Percentiles rank a stretch among this genome's conserved stretches.
Conservation (phyloP, 2,113 vertebrate genomes). For the Podarcis muralis region DNA sequence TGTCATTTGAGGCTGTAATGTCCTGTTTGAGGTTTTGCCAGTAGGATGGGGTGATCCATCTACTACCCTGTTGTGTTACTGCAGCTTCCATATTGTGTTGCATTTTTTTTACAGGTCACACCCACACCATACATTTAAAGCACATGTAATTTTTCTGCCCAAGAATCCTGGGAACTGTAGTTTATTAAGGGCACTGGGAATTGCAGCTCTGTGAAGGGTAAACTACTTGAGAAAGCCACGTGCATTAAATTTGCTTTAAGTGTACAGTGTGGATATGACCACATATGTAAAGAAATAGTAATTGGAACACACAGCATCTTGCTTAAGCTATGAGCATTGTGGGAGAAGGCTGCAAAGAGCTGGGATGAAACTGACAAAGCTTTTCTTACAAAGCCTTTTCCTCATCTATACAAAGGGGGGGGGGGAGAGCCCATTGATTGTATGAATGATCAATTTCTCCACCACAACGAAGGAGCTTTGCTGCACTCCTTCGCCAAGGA, state of each 20-base stretch:
- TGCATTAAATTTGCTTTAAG: too few species aligned
- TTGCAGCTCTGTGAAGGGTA: too few species aligned
- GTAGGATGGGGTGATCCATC: not conserved
- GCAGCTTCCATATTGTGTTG: too few species aligned
- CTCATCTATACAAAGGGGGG: not conserved
- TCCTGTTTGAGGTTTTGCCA: not conserved
- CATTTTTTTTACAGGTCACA: too few species aligned
- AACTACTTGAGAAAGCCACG: too few species aligned
- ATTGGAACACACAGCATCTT: not conserved
- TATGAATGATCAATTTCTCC: not conserved
- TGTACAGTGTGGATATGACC: too few species aligned
- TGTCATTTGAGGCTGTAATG: not conserved
- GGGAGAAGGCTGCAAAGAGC: not conserved
- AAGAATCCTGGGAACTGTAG: too few species aligned
- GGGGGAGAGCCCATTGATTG: not conserved
- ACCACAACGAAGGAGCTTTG: not conserved
- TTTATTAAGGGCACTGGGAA: too few species aligned
- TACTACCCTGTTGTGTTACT: not conserved
- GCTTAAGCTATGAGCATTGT: not conserved
- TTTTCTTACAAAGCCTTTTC: not conserved
- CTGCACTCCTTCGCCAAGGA: not conserved
- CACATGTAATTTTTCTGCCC: too few species aligned
- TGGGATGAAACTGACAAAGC: not conserved
- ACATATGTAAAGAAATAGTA: not conserved
- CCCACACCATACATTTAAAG: too few species aligned